Percentiles rank a stretch among this genome's conserved stretches.
These are phyloP conservation scores for Tympanuchus pallidicinctus DNA, from an alignment of 2,113 vertebrate genomes.

Conservation along the genomic window DNA sequence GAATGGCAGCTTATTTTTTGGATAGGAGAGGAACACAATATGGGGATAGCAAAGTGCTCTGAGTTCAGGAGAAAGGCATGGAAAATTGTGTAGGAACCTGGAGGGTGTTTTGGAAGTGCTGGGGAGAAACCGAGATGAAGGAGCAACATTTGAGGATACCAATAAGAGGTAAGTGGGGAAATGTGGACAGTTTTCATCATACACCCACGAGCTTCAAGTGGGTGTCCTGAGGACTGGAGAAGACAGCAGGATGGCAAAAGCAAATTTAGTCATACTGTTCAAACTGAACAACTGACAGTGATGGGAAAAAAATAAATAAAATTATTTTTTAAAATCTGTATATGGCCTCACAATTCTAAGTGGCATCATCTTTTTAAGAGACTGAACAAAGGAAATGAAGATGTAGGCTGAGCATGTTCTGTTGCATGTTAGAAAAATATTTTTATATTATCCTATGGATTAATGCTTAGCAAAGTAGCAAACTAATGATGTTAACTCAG, in stretches of 20 bases:
- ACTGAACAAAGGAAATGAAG: background rate
- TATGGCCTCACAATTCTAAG: background rate
- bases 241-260: background rate
- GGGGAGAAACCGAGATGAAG: background rate
- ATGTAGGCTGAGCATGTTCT: background rate
- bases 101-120: background rate
- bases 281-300: background rate
- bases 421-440: background rate
- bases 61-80: background rate
- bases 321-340: background rate
- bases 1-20: background rate
- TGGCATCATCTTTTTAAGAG: background rate
- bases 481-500: background rate
- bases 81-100: fast-evolving
- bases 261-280: background rate
- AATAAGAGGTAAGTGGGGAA: background rate
- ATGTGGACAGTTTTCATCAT: background rate
- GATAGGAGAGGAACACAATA: background rate
- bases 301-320: background rate
- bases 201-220: background rate
- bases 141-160: background rate
- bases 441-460: background rate
- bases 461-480: background rate
- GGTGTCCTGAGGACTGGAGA: background rate
- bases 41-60: background rate